A percentile compares a stretch with the other conserved stretches of the same genome.
These are phyloP conservation scores for Babylonia areolata DNA, from an alignment of 1,140 invertebrate genomes.

Conservation along the genomic window DNA sequence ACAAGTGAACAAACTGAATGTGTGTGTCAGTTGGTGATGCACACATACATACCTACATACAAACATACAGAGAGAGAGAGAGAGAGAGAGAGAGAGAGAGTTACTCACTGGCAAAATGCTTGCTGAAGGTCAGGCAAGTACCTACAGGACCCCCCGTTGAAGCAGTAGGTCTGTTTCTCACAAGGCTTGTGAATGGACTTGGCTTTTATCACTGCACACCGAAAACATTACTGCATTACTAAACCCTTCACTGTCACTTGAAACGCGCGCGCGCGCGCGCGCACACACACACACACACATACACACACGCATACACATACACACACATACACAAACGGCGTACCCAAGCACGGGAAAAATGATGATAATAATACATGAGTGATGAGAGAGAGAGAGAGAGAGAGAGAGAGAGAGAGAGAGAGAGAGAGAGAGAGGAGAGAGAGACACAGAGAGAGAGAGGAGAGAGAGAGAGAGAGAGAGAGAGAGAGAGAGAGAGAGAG, in stretches of 20 bases:
- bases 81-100: neutral
- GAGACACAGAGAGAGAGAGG: neutral
- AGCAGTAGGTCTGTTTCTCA: slow-evolving; percentile 29
- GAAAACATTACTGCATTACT: neutral
- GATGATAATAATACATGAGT: too few species aligned
- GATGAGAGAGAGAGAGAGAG: slow-evolving; percentile 10
- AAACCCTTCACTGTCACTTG: too few species aligned
- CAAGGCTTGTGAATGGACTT: slow-evolving; percentile 7
- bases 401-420: slow-evolving; percentile 11
- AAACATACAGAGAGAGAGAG: neutral
- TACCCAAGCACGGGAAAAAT: neutral
- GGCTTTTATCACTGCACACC: neutral
- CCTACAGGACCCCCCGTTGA: slow-evolving; percentile 26
- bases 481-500: slow-evolving; percentile 13
- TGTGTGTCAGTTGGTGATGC: too few species aligned
- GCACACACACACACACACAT: neutral
- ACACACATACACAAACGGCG: neutral
- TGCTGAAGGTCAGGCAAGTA: slow-evolving; percentile 32
- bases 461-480: slow-evolving; percentile 9
- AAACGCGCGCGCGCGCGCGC: neutral
- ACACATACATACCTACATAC: too few species aligned
- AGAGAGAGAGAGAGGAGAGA: neutral
- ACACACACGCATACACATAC: neutral
- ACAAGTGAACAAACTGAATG: too few species aligned
- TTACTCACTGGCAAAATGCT: slow-evolving; percentile 35